Conservation (phyloP, 2,797 vertebrate genomes). For the Catharus ustulatus region DNA sequence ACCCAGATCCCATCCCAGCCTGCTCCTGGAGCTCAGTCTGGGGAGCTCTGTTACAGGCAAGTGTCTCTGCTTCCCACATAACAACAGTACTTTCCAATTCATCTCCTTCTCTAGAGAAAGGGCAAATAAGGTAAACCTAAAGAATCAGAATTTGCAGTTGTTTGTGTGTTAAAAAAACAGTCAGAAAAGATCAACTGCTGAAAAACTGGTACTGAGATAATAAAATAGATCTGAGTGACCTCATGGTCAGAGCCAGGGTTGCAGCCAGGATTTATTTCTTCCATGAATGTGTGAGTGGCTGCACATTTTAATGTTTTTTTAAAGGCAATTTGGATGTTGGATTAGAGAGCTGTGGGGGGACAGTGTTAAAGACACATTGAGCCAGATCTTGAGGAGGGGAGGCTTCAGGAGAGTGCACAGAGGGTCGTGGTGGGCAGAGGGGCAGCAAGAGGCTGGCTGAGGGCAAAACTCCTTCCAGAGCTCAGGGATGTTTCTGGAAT, state of each 20-base stretch:
- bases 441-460: background rate
- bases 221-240: background rate
- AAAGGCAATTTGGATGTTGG: background rate
- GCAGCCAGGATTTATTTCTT: background rate
- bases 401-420: background rate
- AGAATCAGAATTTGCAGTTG: background rate
- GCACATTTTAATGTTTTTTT: no score
- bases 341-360: background rate
- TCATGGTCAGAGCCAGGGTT: background rate
- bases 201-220: background rate
- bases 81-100: background rate
- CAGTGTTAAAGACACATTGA: background rate
- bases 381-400: background rate
- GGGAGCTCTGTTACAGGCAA: background rate
- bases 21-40: background rate
- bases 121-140: background rate
- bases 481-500: background rate
- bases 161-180: background rate
- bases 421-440: background rate
- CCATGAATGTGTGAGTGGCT: accelerated
- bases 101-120: background rate
- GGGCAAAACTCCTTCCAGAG: background rate
- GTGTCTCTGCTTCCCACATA: background rate
- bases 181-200: background rate
- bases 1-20: conserved; percentile 51